A percentile compares a stretch with the other conserved stretches of the same genome.
Conservation (phyloP, 2,888 invertebrate species). For the Pristionchus japonicus region DNA sequence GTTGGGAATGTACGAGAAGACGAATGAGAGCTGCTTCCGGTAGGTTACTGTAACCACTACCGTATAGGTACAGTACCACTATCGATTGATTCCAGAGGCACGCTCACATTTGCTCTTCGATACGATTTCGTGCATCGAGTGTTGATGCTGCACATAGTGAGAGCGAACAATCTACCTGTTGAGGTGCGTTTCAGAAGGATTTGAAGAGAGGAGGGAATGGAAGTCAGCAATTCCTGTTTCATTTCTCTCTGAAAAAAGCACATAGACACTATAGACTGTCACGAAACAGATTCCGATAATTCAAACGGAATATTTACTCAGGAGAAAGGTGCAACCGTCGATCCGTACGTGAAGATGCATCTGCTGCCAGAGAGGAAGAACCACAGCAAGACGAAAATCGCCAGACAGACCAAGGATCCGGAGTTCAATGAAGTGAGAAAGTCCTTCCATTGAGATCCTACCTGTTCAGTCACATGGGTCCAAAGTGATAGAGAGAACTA, state of each 20-base stretch:
- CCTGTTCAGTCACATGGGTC: too few relatives aligned
- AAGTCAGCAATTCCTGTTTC: neutral
- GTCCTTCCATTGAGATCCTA: neutral
- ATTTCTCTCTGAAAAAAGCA: too few relatives aligned
- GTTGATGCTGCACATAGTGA: conserved; percentile 79
- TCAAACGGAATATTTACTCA: too few relatives aligned
- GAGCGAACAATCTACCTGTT: conserved; percentile 77
- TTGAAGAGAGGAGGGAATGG: neutral
- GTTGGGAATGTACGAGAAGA: conserved; percentile 83
- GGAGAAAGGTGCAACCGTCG: conserved; percentile 88
- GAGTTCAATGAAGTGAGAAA: conserved; percentile 67
- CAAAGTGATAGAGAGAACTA: too few relatives aligned
- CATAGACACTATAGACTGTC: too few relatives aligned
- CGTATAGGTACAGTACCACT: neutral
- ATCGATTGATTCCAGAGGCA: conserved; percentile 78
- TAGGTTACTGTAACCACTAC: neutral
- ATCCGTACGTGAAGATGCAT: conserved; percentile 90
- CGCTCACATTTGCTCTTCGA: conserved; percentile 86
- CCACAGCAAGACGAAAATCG: conserved; percentile 86
- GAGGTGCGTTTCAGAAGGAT: conserved; percentile 79
- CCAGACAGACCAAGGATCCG: conserved; percentile 38
- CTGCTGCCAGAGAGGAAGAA: conserved; percentile 88
- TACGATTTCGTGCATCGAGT: conserved; percentile 88
- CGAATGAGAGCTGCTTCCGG: conserved; percentile 82
- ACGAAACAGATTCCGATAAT: too few relatives aligned